Evolutionary conservation across 2,888 invertebrate species (phyloP).

Genomic region (Ligdia adustata): DNA sequence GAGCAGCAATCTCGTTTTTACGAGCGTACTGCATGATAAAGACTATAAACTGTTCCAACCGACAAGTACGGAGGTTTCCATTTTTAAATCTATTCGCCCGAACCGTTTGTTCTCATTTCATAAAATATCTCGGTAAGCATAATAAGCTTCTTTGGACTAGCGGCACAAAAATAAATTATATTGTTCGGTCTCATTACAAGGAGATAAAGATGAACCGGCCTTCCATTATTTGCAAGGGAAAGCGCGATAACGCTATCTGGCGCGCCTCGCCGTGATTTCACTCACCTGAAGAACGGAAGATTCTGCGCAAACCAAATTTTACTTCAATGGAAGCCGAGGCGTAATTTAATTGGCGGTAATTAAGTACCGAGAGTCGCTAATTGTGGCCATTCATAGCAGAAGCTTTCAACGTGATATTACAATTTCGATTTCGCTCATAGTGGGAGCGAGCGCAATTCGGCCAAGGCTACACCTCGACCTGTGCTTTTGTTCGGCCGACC

Average conservation of each 20-base stretch:
- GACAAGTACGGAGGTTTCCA: conserved; percentile 35
- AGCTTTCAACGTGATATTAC: conserved; percentile 51
- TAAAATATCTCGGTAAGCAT: conserved; percentile 18
- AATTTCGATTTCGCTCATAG: conserved; percentile 51
- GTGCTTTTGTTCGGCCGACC: conserved; percentile 61
- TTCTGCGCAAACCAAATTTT: conserved; percentile 22
- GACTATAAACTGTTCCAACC: conserved; percentile 39
- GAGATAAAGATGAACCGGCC: conserved; percentile 15
- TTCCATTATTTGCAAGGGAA: conserved; percentile 17
- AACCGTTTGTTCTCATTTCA: conserved; percentile 23
- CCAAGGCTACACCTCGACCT: conserved; percentile 76
- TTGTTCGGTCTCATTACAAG: conserved; percentile 18
- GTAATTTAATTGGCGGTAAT: conserved; percentile 36
- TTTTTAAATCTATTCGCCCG: conserved; percentile 22
- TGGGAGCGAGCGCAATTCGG: conserved; percentile 53
- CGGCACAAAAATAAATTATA: conserved; percentile 16
- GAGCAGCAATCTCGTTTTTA: conserved; percentile 42
- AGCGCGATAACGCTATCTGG: conserved; percentile 21
- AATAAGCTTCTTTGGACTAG: conserved; percentile 14
- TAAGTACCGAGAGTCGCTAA: conserved; percentile 35
- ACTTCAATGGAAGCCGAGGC: conserved; percentile 27
- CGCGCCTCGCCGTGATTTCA: conserved; percentile 9
- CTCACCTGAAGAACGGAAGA: conserved; percentile 15
- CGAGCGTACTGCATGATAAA: conserved; percentile 39
- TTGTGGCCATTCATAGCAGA: conserved; percentile 45